Evolutionary conservation across 2,113 vertebrate species (phyloP).

Genomic region (Gracilinanus agilis): DNA sequence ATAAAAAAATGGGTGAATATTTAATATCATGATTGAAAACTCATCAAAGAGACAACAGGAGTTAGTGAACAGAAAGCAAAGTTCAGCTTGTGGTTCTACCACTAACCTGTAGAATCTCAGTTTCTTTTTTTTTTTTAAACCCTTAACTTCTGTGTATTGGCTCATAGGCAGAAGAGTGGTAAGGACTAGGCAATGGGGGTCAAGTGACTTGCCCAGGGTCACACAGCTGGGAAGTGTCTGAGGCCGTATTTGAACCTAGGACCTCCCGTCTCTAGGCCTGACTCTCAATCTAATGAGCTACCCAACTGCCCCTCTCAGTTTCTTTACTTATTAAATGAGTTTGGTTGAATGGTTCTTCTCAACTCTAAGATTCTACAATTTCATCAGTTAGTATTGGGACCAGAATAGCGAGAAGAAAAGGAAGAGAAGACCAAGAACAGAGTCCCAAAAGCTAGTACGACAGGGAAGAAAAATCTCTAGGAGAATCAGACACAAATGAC

Average conservation of each 20-base stretch:
- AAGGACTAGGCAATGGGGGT: too few relatives aligned
- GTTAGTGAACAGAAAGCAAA: background rate
- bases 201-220: too few relatives aligned
- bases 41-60: background rate
- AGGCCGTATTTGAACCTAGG: too few relatives aligned
- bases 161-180: too few relatives aligned
- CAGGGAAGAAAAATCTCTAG: slow-evolving; percentile 40
- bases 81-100: background rate
- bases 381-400: background rate
- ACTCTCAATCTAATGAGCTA: too few relatives aligned
- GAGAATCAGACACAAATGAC: background rate
- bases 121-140: too few relatives aligned
- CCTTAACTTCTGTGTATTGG: too few relatives aligned
- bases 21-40: slow-evolving; percentile 14
- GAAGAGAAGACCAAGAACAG: slow-evolving; percentile 35
- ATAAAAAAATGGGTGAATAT: background rate
- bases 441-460: background rate
- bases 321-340: background rate
- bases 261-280: too few relatives aligned
- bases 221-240: too few relatives aligned
- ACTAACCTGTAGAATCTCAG: background rate
- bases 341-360: background rate
- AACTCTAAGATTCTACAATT: slow-evolving; percentile 24
- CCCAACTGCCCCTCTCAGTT: too few relatives aligned
- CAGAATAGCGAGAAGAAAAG: background rate